A percentile compares a stretch with the other conserved stretches of the same genome.
Conservation (phyloP, 2,888 invertebrate species). For the Morpho deidamia region DNA sequence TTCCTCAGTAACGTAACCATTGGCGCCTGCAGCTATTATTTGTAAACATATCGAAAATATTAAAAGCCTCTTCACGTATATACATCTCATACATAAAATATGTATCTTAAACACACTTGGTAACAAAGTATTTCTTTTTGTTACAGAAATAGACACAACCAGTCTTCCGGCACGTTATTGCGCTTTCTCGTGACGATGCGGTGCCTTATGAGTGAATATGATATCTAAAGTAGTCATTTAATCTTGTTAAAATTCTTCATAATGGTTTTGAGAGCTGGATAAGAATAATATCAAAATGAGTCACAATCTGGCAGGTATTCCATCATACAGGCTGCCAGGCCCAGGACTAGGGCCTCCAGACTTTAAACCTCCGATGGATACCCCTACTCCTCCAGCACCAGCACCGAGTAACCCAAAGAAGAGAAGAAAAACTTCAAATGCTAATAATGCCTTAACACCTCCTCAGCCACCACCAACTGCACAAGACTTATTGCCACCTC, state of each 20-base stretch:
- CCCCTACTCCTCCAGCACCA: conserved; percentile 83
- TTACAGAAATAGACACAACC: conserved; percentile 72
- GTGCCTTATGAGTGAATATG: conserved; percentile 53
- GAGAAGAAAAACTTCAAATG: conserved; percentile 88
- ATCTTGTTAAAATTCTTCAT: conserved; percentile 35
- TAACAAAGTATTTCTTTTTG: conserved; percentile 41
- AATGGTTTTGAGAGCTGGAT: conserved; percentile 60
- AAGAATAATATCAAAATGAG: conserved; percentile 79
- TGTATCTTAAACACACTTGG: conserved; percentile 5
- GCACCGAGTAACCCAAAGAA: conserved; percentile 93
- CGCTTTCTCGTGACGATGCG: conserved; percentile 63
- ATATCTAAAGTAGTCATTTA: conserved; percentile 42
- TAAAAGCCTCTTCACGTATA: background rate
- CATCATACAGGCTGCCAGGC: conserved; percentile 87
- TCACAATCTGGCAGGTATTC: conserved; percentile 90
- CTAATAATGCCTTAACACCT: conserved; percentile 81
- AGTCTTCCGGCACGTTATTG: conserved; percentile 62
- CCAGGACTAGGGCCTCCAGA: conserved; percentile 84
- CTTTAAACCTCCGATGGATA: conserved; percentile 85
- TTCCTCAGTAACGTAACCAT: conserved; percentile 22
- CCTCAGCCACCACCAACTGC: conserved; percentile 85
- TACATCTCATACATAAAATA: conserved; percentile 7
- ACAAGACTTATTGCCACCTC: conserved; percentile 90
- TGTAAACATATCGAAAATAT: conserved; percentile 20
- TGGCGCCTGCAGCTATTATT: conserved; percentile 24